Conservation (phyloP, 2,888 invertebrate genomes). For the Trimorus sp. region DNA sequence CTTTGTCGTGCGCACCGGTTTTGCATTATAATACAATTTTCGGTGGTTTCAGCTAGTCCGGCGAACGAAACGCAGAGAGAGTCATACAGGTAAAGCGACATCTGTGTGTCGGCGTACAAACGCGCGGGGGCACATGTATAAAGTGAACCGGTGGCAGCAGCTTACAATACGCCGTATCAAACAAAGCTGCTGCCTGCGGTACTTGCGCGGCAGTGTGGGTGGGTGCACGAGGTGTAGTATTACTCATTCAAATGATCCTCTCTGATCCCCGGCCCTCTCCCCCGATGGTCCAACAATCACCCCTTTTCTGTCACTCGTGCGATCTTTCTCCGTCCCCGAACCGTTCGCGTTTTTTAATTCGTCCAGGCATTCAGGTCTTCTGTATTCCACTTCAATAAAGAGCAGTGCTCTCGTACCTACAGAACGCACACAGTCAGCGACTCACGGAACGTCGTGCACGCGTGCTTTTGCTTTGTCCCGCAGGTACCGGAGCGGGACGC, state of each 20-base stretch:
- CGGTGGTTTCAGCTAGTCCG: conserved; percentile 71
- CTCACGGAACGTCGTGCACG: conserved; percentile 46
- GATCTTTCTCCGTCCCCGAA: conserved; percentile 57
- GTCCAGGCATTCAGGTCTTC: conserved; percentile 78
- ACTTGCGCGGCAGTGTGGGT: conserved; percentile 78
- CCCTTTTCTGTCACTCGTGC: conserved; percentile 65
- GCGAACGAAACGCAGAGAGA: conserved; percentile 48
- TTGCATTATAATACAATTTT: conserved; percentile 80
- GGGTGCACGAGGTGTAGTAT: conserved; percentile 81
- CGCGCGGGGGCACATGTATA: conserved; percentile 72
- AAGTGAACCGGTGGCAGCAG: conserved; percentile 79
- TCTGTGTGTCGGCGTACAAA: conserved; percentile 68
- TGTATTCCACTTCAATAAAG: conserved; percentile 77
- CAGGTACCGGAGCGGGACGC: conserved; percentile 38
- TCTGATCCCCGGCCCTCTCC: conserved; percentile 64
- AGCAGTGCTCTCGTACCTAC: conserved; percentile 70
- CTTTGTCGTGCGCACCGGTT: conserved; percentile 75
- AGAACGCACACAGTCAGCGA: conserved; percentile 38
- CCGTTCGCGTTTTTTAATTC: conserved; percentile 78
- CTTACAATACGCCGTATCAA: conserved; percentile 80
- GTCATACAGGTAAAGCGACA: conserved; percentile 66
- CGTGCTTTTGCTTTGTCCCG: conserved; percentile 50
- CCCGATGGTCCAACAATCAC: conserved; percentile 47
- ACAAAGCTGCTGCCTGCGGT: conserved; percentile 79
- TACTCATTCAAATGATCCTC: conserved; percentile 82